phyloP scores from a whole-genome alignment of 2,797 vertebrate genomes.

The Tinamus major region DNA sequence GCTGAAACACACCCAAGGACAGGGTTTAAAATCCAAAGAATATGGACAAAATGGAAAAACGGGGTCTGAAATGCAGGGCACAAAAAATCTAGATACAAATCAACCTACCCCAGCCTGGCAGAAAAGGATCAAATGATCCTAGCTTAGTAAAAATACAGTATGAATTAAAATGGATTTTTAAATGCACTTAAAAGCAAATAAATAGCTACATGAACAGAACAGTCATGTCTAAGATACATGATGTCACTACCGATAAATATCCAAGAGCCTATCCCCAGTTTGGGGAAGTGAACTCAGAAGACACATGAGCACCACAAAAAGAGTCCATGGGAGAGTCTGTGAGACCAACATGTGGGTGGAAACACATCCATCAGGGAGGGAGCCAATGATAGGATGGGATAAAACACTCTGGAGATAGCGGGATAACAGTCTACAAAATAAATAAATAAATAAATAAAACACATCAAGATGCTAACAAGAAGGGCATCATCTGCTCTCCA shows the following conservation, averaged over 20 bases:
- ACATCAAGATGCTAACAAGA: background rate
- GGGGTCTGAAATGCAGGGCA: background rate
- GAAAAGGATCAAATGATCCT: background rate
- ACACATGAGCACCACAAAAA: fast-evolving
- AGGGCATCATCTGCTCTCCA: background rate
- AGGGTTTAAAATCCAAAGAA: background rate
- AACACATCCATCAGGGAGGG: background rate
- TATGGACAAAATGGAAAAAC: background rate
- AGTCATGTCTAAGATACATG: fast-evolving
- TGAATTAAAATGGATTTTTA: background rate
- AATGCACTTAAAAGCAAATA: background rate
- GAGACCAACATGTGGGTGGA: background rate
- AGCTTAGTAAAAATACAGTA: background rate
- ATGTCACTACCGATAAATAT: fast-evolving
- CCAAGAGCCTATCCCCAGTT: fast-evolving
- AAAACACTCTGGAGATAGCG: background rate
- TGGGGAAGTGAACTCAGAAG: background rate
- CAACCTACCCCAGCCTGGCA: background rate
- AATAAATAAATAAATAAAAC: too few relatives aligned
- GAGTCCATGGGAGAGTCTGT: too few relatives aligned
- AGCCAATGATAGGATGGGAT: background rate
- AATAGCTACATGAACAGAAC: background rate
- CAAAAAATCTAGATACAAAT: background rate
- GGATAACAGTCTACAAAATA: background rate
- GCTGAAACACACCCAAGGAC: background rate